phyloP scores from a whole-genome alignment of 2,113 vertebrate species.

The Raja brachyura region DNA sequence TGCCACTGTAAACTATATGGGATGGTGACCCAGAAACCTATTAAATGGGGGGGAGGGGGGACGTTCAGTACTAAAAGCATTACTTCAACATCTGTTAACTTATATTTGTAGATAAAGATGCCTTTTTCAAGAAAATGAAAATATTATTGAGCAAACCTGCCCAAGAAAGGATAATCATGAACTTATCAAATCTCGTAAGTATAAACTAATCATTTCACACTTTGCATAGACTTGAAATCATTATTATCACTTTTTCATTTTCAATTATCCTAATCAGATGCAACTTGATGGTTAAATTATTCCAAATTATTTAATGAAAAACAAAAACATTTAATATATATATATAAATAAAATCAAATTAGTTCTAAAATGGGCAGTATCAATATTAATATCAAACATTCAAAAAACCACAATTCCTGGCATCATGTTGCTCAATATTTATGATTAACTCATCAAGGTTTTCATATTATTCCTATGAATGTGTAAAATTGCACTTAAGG shows the following conservation, averaged over 20 bases:
- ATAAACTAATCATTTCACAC: neutral
- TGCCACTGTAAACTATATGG: constrained; percentile 30
- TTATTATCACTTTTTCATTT: constrained; percentile 2
- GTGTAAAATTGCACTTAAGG: neutral
- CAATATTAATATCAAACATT: neutral
- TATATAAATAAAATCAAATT: neutral
- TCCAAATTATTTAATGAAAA: neutral
- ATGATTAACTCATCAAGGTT: neutral
- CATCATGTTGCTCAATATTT: neutral
- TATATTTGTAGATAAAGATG: neutral
- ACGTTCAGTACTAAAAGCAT: neutral
- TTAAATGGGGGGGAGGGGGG: neutral
- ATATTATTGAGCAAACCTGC: neutral
- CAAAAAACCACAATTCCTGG: neutral
- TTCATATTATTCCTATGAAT: neutral
- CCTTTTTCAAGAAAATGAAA: neutral
- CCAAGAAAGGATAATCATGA: neutral
- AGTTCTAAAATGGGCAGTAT: neutral
- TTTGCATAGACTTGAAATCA: neutral
- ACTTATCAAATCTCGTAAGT: neutral
- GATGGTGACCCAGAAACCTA: constrained; percentile 20
- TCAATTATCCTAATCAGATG: neutral
- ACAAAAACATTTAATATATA: neutral
- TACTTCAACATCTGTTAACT: neutral
- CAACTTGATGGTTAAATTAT: neutral